Conservation (phyloP, 2,888 invertebrate species). For the Cerastis rubricosa region DNA sequence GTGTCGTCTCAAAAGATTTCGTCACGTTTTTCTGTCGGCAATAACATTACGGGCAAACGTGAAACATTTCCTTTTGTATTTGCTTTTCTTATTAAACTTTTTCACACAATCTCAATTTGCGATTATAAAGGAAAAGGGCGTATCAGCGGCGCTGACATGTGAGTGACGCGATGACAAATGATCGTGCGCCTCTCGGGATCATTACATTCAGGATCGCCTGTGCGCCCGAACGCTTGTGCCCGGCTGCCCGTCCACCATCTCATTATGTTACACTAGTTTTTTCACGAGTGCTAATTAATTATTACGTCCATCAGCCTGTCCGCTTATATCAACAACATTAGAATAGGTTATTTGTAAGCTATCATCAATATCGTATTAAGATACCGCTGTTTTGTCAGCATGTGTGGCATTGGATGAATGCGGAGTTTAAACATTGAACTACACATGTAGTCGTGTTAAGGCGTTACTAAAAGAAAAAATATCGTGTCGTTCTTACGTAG, state of each 20-base stretch:
- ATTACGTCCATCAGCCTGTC: constrained; percentile 69
- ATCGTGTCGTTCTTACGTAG: constrained; percentile 50
- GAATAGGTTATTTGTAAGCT: constrained; percentile 65
- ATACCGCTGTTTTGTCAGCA: constrained; percentile 61
- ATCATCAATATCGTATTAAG: constrained; percentile 68
- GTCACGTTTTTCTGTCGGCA: constrained; percentile 30
- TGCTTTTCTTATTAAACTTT: constrained; percentile 51
- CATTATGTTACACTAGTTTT: constrained; percentile 66
- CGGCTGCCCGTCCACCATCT: constrained; percentile 55
- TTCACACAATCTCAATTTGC: constrained; percentile 68
- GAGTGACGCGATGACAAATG: constrained; percentile 87
- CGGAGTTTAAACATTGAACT: constrained; percentile 45
- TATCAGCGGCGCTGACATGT: constrained; percentile 81
- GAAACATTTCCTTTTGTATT: constrained; percentile 26
- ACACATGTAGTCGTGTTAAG: constrained; percentile 59
- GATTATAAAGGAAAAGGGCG: constrained; percentile 84
- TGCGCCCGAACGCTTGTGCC: constrained; percentile 3
- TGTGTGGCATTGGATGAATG: constrained; percentile 60
- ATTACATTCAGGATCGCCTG: constrained; percentile 63
- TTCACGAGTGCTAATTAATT: constrained; percentile 69
- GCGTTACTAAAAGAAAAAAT: constrained; percentile 62
- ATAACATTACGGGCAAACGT: constrained; percentile 1
- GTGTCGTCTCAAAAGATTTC: constrained; percentile 19
- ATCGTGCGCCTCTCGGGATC: constrained; percentile 75
- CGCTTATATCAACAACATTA: constrained; percentile 70